These are phyloP conservation scores for Toxotes jaculatrix DNA, from an alignment of 2,113 vertebrate genomes.

Conservation along the genomic window DNA sequence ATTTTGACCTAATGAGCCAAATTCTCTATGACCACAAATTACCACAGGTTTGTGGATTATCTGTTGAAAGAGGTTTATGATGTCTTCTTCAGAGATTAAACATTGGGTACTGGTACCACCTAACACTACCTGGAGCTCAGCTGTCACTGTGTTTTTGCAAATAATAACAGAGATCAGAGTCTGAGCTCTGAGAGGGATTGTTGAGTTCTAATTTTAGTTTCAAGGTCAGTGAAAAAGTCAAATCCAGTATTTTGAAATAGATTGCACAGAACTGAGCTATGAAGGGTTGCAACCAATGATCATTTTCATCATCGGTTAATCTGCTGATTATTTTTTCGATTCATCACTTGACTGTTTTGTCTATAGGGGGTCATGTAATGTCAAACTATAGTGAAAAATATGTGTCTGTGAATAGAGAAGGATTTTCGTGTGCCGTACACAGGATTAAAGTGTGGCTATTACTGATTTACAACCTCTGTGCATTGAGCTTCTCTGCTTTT, in stretches of 20 bases:
- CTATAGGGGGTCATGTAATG: too few relatives aligned
- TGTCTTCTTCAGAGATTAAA: background rate
- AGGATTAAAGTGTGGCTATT: background rate
- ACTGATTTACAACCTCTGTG: background rate
- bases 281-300: too few relatives aligned
- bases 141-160: too few relatives aligned
- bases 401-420: background rate
- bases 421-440: background rate
- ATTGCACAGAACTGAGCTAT: background rate
- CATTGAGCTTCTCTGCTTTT: background rate
- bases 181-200: background rate
- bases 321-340: too few relatives aligned
- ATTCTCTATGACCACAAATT: background rate
- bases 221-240: background rate
- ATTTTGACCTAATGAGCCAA: background rate
- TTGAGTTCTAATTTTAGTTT: background rate
- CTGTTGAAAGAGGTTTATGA: background rate
- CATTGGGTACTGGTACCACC: background rate
- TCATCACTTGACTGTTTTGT: too few relatives aligned
- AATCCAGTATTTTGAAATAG: background rate
- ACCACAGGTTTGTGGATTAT: background rate
- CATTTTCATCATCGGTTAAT: too few relatives aligned
- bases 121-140: background rate
- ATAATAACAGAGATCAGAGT: background rate
- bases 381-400: too few relatives aligned